A percentile compares a stretch with the other conserved stretches of the same genome.
Conservation (phyloP, 2,888 invertebrate species). For the Clepsis dumicolana region DNA sequence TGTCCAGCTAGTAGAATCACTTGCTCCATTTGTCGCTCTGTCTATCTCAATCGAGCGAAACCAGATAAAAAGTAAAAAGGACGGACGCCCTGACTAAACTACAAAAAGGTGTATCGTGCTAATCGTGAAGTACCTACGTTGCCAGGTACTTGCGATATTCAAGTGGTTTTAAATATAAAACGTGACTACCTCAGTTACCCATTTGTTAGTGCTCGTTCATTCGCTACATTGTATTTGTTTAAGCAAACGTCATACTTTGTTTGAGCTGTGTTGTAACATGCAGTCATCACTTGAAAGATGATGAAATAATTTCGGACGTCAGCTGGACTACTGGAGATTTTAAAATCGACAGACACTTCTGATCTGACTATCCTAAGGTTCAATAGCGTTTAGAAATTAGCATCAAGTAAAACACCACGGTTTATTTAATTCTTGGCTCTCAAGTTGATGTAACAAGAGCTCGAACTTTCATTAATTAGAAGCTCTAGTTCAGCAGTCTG, state of each 20-base stretch:
- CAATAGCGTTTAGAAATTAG: neutral
- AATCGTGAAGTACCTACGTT: neutral
- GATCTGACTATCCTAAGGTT: neutral
- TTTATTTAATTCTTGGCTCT: neutral
- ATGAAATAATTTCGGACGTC: neutral
- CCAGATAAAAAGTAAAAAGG: no score
- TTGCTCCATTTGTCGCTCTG: neutral
- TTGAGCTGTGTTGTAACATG: neutral
- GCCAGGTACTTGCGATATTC: neutral
- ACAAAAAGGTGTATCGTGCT: neutral
- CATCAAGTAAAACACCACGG: neutral
- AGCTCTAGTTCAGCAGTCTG: no score
- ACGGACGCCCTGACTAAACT: neutral
- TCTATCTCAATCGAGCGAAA: neutral
- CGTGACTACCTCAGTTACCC: slow-evolving; percentile 51
- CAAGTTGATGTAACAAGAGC: neutral
- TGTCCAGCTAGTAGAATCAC: no score
- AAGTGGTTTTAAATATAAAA: slow-evolving; percentile 47
- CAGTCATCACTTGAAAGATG: slow-evolving; percentile 5
- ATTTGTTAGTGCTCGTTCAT: slow-evolving; percentile 40
- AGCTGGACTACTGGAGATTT: neutral
- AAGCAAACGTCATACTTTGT: slow-evolving; percentile 10
- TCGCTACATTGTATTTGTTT: slow-evolving; percentile 47
- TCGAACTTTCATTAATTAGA: neutral
- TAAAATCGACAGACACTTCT: neutral